Evolutionary conservation across 2,888 invertebrate genomes (phyloP), one percentile per base, ranked within the genome.

Genomic region (Cheilosia variabilis): DNA sequence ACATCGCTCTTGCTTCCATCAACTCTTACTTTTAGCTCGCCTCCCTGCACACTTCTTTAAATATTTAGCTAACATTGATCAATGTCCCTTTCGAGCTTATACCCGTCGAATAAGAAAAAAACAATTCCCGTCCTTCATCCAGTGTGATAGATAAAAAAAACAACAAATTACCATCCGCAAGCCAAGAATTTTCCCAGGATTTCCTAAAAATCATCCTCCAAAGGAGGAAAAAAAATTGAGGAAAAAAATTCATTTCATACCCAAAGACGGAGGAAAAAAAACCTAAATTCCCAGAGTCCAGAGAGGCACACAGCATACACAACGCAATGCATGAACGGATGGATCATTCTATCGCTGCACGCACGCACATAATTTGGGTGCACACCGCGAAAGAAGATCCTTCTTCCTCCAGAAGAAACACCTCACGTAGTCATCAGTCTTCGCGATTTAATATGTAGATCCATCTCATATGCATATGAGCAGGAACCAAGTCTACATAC

Each of bases 341-440:
- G 58, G 76, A 82, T 80, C 81, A 87, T 87, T 69, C 82, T 87
- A 75, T 73, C 68, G 60, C 13, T 87, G 82, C 87, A 87, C 82
- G 73, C 82, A 82, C 77, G 66, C 53, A 87, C 80, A 76, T 41
- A 68, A 77, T 73, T 65, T 82, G 69, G 77, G 86, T 86, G 86
- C 86, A 86, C 81, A 86, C 81, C 86, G 86, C 86, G 81, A 77
- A 76, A 68, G 87, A 81, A 87, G 79, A 87, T 84, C 87, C 76
- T 81, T 83, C 62, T 79, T 76, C 34, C 50, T 47, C 71, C 13
- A 45, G 27, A 15, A 76, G 83, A 82, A 68, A 60, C 73, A 83
- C 79, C 75, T 80, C 72, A 86, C 86, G 81, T 87, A 73, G 60
- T 76, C 78, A 66, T 76, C 80, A 68, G 57, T 75, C 60, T 47